phyloP scores from a whole-genome alignment of 2,113 vertebrate species.

The Phylloscopus trochilus region DNA sequence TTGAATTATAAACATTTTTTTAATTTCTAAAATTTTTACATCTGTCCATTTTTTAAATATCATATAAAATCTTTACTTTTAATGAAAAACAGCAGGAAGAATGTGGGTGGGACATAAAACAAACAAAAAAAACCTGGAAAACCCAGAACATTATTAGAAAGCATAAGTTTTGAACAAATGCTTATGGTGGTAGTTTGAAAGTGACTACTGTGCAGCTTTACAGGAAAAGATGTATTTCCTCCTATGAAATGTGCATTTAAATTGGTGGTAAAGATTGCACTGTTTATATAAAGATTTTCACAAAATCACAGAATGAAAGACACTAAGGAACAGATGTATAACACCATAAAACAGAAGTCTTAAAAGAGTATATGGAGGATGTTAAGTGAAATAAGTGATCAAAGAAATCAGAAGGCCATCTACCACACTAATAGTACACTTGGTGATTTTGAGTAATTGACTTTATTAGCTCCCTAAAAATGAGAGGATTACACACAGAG shows the following conservation, averaged over 20 bases:
- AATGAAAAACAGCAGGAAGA: background rate
- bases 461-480: conserved; percentile 6
- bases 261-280: background rate
- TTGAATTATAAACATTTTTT: background rate
- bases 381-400: background rate
- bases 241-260: background rate
- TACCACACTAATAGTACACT: background rate
- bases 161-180: background rate
- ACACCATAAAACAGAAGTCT: background rate
- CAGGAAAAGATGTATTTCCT: background rate
- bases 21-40: background rate
- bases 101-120: fast-evolving
- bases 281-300: background rate
- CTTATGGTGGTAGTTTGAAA: background rate
- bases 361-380: background rate
- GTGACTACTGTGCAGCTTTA: background rate
- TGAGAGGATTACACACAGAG: background rate
- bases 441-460: conserved; percentile 33
- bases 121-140: background rate
- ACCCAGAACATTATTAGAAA: background rate
- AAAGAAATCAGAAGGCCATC: background rate
- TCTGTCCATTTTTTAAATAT: background rate
- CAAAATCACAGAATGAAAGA: background rate
- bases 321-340: background rate
- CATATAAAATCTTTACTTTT: background rate